These are phyloP conservation scores for Spialia ferax DNA, from an alignment of 2,888 invertebrate genomes.

Conservation along the genomic window DNA sequence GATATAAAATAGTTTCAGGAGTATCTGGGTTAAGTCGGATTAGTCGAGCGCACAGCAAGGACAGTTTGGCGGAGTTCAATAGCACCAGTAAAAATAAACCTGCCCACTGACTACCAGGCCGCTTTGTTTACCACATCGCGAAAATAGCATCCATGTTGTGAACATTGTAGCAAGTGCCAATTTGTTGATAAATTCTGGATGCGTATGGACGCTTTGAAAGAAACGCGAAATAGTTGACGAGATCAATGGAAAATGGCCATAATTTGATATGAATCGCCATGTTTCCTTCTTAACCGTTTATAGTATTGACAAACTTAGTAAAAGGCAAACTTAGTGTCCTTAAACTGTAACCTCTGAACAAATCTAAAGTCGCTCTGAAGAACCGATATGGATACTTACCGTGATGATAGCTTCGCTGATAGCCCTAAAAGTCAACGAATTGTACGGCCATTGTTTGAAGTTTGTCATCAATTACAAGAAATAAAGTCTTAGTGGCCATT, in stretches of 20 bases:
- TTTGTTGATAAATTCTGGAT: conserved; percentile 2
- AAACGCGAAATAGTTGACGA: neutral
- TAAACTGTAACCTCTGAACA: too few species aligned
- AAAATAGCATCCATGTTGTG: conserved; percentile 9
- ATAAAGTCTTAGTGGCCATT: neutral
- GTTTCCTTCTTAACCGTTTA: neutral
- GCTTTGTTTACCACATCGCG: conserved; percentile 43
- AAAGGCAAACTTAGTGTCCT: too few species aligned
- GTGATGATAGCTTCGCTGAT: neutral
- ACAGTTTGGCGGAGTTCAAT: conserved; percentile 45
- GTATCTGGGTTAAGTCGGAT: too few species aligned
- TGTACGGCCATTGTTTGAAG: too few species aligned
- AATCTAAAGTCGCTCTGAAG: too few species aligned
- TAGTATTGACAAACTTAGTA: too few species aligned
- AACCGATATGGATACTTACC: too few species aligned
- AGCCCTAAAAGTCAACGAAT: neutral
- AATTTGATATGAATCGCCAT: neutral
- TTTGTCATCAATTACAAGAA: too few species aligned
- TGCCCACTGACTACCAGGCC: conserved; percentile 34
- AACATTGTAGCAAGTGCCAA: conserved; percentile 4
- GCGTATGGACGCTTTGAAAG: neutral
- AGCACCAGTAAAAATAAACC: conserved; percentile 45
- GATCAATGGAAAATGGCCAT: neutral
- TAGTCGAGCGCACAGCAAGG: conserved; percentile 1
- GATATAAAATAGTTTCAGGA: too few species aligned